These are phyloP conservation scores for Epinotia demarniana DNA, from an alignment of 2,888 invertebrate species.

Conservation along the genomic window DNA sequence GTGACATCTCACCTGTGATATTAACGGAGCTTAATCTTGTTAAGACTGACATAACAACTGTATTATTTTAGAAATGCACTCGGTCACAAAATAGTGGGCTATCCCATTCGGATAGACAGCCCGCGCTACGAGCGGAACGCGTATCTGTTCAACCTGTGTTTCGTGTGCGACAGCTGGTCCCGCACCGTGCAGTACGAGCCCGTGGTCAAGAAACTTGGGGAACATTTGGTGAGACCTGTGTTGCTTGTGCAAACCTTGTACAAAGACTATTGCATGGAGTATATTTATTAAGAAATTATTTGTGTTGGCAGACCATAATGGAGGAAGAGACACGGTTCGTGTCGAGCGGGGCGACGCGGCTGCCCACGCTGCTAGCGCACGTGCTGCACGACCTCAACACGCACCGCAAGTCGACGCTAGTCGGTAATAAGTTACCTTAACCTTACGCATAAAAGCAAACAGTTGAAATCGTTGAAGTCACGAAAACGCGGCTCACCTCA, in stretches of 20 bases:
- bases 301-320: conserved; percentile 86
- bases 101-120: conserved; percentile 95
- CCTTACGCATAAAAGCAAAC: not conserved
- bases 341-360: conserved; percentile 88
- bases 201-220: conserved; percentile 96
- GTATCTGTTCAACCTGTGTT: conserved; percentile 97
- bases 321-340: conserved; percentile 95
- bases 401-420: conserved; percentile 90
- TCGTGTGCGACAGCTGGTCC: conserved; percentile 95
- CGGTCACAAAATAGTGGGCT: conserved; percentile 95
- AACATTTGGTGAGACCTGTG: conserved; percentile 89
- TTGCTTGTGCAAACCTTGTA: not conserved
- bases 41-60: not conserved
- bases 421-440: conserved; percentile 77
- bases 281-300: conserved; percentile 7
- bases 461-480: not conserved
- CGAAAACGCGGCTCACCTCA: too few relatives aligned
- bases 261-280: not conserved
- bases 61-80: conserved; percentile 79
- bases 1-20: not conserved
- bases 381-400: conserved; percentile 93
- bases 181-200: conserved; percentile 97
- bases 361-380: conserved; percentile 91
- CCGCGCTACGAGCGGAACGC: conserved; percentile 96
- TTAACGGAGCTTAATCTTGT: too few relatives aligned